Evolutionary conservation across 1,140 invertebrate species (phyloP).

Genomic region (Drosophila pallidifrons): DNA sequence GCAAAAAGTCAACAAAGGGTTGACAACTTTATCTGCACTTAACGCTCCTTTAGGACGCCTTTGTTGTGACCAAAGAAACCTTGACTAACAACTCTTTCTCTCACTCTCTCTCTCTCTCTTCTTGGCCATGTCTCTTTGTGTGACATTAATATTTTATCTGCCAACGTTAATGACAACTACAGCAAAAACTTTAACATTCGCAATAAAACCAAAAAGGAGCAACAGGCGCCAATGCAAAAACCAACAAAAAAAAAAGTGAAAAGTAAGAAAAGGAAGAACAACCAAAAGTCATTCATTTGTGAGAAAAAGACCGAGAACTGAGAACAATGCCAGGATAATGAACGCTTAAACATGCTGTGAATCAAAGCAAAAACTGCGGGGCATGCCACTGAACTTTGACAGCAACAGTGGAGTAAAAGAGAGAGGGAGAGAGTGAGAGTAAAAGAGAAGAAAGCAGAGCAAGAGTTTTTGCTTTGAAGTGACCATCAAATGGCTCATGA

Average conservation of each 20-base stretch:
- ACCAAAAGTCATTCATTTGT: conserved; percentile 27
- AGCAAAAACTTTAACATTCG: conserved; percentile 2
- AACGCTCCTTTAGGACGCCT: conserved; percentile 16
- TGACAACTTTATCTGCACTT: conserved; percentile 24
- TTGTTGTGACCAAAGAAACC: conserved; percentile 6
- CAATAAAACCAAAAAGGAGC: conserved; percentile 11
- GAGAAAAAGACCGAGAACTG: conserved; percentile 22
- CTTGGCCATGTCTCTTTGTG: neutral
- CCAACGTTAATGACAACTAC: conserved; percentile 39
- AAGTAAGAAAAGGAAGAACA: neutral
- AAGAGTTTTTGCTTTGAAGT: neutral
- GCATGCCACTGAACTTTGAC: conserved; percentile 39
- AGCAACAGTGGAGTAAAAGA: neutral
- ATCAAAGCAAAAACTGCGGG: conserved; percentile 21
- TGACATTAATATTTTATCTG: conserved; percentile 66
- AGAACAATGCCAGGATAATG: conserved; percentile 53
- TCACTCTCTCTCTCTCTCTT: neutral
- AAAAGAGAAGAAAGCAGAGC: neutral
- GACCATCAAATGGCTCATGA: conserved; percentile 7
- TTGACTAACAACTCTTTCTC: conserved; percentile 9
- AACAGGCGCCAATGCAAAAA: conserved; percentile 24
- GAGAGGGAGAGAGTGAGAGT: neutral
- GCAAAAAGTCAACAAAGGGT: conserved; percentile 9
- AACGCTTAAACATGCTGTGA: conserved; percentile 51
- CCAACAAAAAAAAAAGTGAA: neutral